A percentile compares a stretch with the other conserved stretches of the same genome.
Conservation (phyloP, 2,113 vertebrate species). For the Charina bottae region DNA sequence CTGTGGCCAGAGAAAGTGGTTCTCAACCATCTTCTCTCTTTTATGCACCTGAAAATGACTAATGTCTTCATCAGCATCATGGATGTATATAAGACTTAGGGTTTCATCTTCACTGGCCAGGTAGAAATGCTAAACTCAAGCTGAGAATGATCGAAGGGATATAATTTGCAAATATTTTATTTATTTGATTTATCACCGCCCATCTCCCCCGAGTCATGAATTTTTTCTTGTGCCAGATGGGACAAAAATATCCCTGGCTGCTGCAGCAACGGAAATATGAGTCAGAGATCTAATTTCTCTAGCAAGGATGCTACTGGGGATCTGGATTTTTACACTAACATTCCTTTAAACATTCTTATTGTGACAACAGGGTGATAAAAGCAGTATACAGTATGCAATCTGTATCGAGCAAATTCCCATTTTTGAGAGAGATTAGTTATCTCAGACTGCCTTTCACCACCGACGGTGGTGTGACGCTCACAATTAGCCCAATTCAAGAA, state of each 20-base stretch:
- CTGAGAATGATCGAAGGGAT: not conserved
- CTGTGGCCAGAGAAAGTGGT: not conserved
- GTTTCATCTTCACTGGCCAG: not conserved
- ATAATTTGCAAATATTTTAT: not conserved
- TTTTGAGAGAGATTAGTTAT: not conserved
- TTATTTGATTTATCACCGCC: too few relatives aligned
- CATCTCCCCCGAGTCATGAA: too few relatives aligned
- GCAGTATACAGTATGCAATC: not conserved
- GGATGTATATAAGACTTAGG: not conserved
- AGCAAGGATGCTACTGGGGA: not conserved
- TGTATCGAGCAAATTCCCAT: not conserved
- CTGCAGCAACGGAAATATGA: not conserved
- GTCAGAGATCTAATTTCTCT: not conserved
- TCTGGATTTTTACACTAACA: not conserved
- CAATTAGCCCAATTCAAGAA: not conserved
- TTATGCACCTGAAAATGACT: not conserved
- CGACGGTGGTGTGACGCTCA: not conserved
- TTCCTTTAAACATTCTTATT: not conserved
- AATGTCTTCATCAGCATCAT: not conserved
- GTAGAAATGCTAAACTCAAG: not conserved
- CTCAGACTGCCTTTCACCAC: not conserved
- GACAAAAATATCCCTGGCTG: not conserved
- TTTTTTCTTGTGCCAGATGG: not conserved
- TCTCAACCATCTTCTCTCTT: not conserved
- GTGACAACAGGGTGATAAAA: not conserved